Evolutionary conservation across 2,797 vertebrate genomes (phyloP).

Genomic region (Gorsachius magnificus): DNA sequence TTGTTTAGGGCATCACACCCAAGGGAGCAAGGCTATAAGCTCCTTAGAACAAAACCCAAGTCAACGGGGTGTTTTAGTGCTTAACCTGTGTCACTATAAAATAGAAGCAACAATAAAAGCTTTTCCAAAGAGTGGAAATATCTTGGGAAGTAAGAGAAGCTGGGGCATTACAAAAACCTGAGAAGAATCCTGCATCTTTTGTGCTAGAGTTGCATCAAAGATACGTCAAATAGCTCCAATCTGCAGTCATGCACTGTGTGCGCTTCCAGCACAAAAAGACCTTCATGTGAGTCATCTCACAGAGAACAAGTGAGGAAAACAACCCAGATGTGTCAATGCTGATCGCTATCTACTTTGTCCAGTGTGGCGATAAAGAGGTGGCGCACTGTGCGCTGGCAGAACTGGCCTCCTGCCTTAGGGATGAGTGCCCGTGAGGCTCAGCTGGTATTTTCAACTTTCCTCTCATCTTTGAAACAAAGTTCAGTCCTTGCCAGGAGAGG

Average conservation of each 20-base stretch:
- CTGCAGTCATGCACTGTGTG: neutral
- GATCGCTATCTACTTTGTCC: neutral
- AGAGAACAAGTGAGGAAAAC: neutral
- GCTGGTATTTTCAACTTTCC: neutral
- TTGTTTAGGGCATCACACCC: neutral
- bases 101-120: neutral
- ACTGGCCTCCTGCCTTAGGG: neutral
- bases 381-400: neutral
- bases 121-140: neutral
- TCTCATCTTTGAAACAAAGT: neutral
- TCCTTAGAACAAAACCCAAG: neutral
- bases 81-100: neutral
- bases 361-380: accelerated
- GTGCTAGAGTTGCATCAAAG: neutral
- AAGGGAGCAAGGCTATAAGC: neutral
- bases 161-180: neutral
- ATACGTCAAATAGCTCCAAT: neutral
- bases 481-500: neutral
- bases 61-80: accelerated
- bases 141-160: neutral
- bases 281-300: neutral
- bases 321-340: neutral
- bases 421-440: neutral
- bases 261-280: neutral
- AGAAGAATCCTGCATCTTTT: neutral